These are phyloP conservation scores for Drosophila ficusphila DNA, from an alignment of 1,140 invertebrate species.

Conservation along the genomic window DNA sequence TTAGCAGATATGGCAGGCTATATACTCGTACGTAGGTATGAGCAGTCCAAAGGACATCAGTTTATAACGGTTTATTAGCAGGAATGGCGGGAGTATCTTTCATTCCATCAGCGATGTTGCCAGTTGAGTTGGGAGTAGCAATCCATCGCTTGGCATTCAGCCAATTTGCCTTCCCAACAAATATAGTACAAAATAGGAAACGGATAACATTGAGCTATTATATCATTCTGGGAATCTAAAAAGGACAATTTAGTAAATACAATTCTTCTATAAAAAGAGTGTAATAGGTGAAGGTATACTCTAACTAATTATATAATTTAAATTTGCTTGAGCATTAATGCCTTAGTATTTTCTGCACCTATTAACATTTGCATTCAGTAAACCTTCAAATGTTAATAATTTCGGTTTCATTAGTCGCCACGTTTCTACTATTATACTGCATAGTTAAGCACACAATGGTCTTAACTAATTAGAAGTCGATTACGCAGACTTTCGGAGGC, in stretches of 20 bases:
- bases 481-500: conserved; percentile 25
- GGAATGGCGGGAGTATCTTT: conserved; percentile 49
- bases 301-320: too few species aligned
- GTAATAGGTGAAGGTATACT: too few species aligned
- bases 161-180: too few species aligned
- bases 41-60: conserved; percentile 62
- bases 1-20: conserved; percentile 13
- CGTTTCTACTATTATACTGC: conserved; percentile 54
- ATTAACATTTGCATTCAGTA: background rate
- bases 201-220: too few species aligned
- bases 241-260: too few species aligned
- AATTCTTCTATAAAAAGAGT: too few species aligned
- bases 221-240: too few species aligned
- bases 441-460: conserved; percentile 49
- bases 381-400: conserved; percentile 46
- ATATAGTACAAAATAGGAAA: too few species aligned
- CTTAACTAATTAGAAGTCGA: conserved; percentile 78
- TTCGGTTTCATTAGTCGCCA: conserved; percentile 43
- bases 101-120: conserved; percentile 29
- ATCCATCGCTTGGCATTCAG: background rate
- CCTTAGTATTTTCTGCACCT: too few species aligned
- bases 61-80: conserved; percentile 75
- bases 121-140: conserved; percentile 11
- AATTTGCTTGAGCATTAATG: too few species aligned
- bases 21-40: background rate